Evolutionary conservation across 2,888 invertebrate species (phyloP).

Genomic region (Monopis laevigella): DNA sequence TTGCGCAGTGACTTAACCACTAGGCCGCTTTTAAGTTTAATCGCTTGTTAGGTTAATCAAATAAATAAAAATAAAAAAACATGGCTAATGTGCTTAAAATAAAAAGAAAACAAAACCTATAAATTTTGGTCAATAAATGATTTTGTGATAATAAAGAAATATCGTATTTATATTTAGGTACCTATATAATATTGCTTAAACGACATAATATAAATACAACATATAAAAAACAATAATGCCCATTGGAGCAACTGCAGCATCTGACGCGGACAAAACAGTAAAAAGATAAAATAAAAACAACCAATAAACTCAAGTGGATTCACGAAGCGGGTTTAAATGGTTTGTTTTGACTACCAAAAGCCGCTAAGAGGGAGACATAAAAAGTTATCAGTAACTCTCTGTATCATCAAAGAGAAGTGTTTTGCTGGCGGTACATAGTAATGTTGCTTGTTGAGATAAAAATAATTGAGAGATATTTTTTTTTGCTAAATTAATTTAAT

Average conservation of each 20-base stretch:
- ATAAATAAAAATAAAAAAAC: no score
- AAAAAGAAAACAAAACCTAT: no score
- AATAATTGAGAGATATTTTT: neutral
- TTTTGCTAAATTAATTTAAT: neutral
- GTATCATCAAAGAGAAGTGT: constrained; percentile 38
- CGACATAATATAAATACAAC: neutral
- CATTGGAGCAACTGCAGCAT: neutral
- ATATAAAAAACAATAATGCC: neutral
- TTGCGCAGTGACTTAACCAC: no score
- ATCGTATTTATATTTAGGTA: no score
- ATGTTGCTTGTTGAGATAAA: neutral
- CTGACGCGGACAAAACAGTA: neutral
- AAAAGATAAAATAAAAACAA: no score
- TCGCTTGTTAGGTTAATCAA: no score
- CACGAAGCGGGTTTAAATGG: constrained; percentile 50
- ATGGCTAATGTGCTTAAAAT: no score
- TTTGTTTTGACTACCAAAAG: constrained; percentile 59
- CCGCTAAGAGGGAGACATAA: constrained; percentile 37
- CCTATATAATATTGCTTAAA: no score
- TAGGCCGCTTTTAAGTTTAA: no score
- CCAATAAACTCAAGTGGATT: constrained; percentile 52
- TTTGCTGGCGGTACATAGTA: constrained; percentile 3
- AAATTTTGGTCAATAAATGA: no score
- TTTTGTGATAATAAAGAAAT: no score
- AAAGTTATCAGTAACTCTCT: constrained; percentile 38